These are phyloP conservation scores for Lochmaea capreae DNA, from an alignment of 2,888 invertebrate species.

Conservation along the genomic window DNA sequence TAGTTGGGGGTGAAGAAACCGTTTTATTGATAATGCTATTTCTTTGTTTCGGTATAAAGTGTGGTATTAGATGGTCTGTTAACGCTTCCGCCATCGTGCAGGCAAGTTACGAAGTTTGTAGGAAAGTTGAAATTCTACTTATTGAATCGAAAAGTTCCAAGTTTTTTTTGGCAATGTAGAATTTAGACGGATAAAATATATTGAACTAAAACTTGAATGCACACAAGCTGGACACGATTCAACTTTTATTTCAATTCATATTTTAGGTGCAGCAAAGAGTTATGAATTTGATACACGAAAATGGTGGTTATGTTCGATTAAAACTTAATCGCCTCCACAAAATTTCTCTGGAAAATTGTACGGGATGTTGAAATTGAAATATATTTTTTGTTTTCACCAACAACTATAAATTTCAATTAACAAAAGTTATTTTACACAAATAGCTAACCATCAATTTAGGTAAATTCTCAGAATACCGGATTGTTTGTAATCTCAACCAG, in stretches of 20 bases:
- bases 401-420: too few species aligned
- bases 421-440: background rate
- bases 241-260: conserved; percentile 15
- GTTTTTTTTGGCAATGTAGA: conserved; percentile 33
- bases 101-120: conserved; percentile 30
- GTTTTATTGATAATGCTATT: conserved; percentile 31
- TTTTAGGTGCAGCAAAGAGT: conserved; percentile 9
- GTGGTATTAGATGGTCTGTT: conserved; percentile 32
- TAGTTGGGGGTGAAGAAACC: conserved; percentile 24
- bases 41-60: conserved; percentile 34
- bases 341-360: too few species aligned
- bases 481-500: background rate
- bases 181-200: conserved; percentile 30
- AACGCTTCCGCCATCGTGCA: conserved; percentile 22
- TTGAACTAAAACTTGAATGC: conserved; percentile 28
- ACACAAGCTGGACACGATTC: conserved; percentile 26
- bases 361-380: too few species aligned
- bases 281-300: background rate
- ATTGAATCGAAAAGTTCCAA: conserved; percentile 31
- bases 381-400: too few species aligned
- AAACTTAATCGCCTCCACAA: background rate
- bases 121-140: conserved; percentile 33
- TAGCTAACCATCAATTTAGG: background rate
- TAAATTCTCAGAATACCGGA: background rate
- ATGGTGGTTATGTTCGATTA: background rate